Conservation (phyloP, 2,113 vertebrate genomes). For the Sylvia atricapilla region DNA sequence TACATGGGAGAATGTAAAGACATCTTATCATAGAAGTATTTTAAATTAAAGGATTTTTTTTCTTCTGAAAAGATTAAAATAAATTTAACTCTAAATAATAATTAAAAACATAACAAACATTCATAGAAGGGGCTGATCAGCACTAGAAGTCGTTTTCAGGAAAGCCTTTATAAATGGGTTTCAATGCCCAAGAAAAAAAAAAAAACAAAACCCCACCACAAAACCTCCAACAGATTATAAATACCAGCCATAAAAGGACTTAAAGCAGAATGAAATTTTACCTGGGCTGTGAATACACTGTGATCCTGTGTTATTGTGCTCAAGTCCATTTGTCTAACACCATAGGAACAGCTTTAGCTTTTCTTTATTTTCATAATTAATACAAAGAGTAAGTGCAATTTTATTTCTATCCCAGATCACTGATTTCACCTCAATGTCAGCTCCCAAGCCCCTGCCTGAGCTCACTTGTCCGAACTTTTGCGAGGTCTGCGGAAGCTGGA, state of each 20-base stretch:
- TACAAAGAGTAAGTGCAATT: conserved; percentile 87
- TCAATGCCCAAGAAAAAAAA: neutral
- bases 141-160: conserved; percentile 26
- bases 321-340: conserved; percentile 44
- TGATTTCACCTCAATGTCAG: neutral
- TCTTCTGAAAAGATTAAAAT: conserved; percentile 35
- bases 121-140: conserved; percentile 14
- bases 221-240: conserved; percentile 12
- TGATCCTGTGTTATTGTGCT: conserved; percentile 28
- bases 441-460: neutral
- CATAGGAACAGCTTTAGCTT: conserved; percentile 63
- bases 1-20: neutral
- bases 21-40: neutral
- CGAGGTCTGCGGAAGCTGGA: conserved; percentile 92
- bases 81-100: conserved; percentile 60
- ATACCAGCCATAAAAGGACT: conserved; percentile 18
- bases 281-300: conserved; percentile 45
- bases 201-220: neutral
- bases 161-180: conserved; percentile 44
- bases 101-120: conserved; percentile 42
- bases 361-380: conserved; percentile 55
- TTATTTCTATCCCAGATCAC: conserved; percentile 9
- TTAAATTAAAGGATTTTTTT: conserved; percentile 2
- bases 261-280: conserved; percentile 52
- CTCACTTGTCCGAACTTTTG: conserved; percentile 94